Percentiles rank a stretch among this genome's conserved stretches.
Conservation (phyloP, 2,888 invertebrate genomes). For the Hyppa rectilinea region DNA sequence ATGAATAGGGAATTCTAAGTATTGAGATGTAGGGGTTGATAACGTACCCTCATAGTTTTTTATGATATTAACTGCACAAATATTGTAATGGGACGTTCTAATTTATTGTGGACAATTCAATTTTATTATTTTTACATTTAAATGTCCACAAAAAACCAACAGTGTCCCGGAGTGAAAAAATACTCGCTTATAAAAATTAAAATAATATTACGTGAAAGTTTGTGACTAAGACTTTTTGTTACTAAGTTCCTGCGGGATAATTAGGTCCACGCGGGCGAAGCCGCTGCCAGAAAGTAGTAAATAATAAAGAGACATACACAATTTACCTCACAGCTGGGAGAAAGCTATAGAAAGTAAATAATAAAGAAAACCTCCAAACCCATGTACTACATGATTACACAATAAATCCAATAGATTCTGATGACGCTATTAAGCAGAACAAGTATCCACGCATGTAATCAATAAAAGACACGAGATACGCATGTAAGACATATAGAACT, state of each 20-base stretch:
- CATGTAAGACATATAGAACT: conserved; percentile 75
- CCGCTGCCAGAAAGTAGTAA: no score
- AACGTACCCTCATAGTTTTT: conserved; percentile 38
- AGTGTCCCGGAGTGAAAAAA: no score
- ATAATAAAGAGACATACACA: background rate
- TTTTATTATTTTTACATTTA: background rate
- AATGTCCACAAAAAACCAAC: background rate
- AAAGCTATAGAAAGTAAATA: conserved; percentile 26
- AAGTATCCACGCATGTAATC: conserved; percentile 61
- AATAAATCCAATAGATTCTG: conserved; percentile 50
- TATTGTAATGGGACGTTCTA: conserved; percentile 23
- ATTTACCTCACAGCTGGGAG: background rate
- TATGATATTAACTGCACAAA: conserved; percentile 40
- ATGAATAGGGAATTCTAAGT: conserved; percentile 48
- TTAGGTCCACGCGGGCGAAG: no score
- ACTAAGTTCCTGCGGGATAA: no score
- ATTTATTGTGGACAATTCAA: conserved; percentile 24
- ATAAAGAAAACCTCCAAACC: conserved; percentile 16
- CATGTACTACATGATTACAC: conserved; percentile 36
- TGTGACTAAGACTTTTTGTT: no score
- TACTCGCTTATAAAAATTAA: no score
- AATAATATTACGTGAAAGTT: no score
- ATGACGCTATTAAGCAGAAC: conserved; percentile 60
- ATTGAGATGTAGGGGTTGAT: conserved; percentile 50
- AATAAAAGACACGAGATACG: conserved; percentile 75